phyloP scores from a whole-genome alignment of 1,140 invertebrate species.

The Belonocnema kinseyi region DNA sequence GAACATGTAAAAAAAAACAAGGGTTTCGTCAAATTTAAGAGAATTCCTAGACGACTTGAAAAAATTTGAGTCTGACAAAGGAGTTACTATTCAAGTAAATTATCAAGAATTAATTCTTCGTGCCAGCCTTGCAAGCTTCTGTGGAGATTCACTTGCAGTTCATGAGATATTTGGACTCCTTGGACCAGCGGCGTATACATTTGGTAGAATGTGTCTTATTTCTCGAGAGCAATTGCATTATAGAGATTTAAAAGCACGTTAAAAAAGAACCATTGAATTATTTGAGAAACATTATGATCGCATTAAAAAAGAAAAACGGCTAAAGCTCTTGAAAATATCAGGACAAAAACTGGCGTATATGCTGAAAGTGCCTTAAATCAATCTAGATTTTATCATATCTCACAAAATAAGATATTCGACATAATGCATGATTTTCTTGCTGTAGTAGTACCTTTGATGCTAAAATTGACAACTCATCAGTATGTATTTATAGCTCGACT shows the following conservation, averaged over 20 bases:
- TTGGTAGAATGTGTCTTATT: too few species aligned
- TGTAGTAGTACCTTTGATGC: conserved; percentile 30
- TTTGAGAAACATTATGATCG: background rate
- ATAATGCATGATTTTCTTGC: conserved; percentile 24
- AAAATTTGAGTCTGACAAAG: too few species aligned
- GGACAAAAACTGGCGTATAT: background rate
- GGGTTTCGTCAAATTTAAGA: background rate
- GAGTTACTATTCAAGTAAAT: too few species aligned
- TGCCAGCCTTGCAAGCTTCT: too few species aligned
- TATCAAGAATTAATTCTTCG: too few species aligned
- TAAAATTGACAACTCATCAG: conserved; percentile 26
- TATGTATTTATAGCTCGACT: background rate
- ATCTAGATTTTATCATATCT: conserved; percentile 17
- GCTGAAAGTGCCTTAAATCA: background rate
- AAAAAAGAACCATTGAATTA: conserved; percentile 3
- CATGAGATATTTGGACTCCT: too few species aligned
- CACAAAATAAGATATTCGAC: background rate
- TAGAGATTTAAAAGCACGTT: background rate
- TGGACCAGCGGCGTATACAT: too few species aligned
- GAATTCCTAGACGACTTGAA: too few species aligned
- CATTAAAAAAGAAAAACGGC: background rate
- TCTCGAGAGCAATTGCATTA: too few species aligned
- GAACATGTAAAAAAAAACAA: background rate
- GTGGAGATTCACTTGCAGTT: too few species aligned
- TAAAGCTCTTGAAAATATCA: conserved; percentile 7